Base-by-base conservation (phyloP, 92 coral and sea anemone species). In the Epizoanthus stellaris region DNA sequence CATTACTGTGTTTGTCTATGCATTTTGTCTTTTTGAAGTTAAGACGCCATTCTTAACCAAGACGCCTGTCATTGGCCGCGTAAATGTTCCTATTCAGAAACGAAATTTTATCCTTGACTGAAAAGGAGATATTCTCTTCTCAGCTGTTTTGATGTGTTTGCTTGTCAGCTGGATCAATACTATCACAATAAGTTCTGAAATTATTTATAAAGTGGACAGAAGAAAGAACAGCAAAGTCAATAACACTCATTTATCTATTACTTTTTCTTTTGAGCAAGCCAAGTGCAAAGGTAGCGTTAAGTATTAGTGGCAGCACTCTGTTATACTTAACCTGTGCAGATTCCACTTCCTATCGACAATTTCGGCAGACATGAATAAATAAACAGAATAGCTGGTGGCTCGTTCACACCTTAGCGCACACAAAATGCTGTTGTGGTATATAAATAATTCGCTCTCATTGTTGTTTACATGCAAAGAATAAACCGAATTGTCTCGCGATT, bases 101-200 rank as follows among this genome's bases (percentile, higher is more conserved):
- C 39, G 39, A 17, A 61, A 38, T 61, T 79, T 63, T 39, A n/a
- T 61, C 64, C 71, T 77, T 65, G 59, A 43, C 67, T 79, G 40
- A 63, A 79, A 62, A 63, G 71, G 83, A 79, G 25, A 79, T 36
- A 38, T 16, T 63, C 83, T 79, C 69, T 61, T 63, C 61, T 63
- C 67, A 79, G 83, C 83, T 63, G 83, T 40, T 42, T 63, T 42
- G 34, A 20, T 61, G 83, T 79, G 71, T 43, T 77, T 19, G 71
- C 72, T 63, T 79, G 83, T 62, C 83, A 79, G 72, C 83, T 79
- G 83, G 65, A 39, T 79, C 83, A 79, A 79, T 79, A 79, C 20
- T 0, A 2, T 20, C 19, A 20, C 83, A 79, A 79, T 79, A 63
- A 40, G 23, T 62, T 62, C 71, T 63, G 45, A 79, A 79, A 79